phyloP scores from a whole-genome alignment of 2,797 vertebrate species.

The Platalea minor region DNA sequence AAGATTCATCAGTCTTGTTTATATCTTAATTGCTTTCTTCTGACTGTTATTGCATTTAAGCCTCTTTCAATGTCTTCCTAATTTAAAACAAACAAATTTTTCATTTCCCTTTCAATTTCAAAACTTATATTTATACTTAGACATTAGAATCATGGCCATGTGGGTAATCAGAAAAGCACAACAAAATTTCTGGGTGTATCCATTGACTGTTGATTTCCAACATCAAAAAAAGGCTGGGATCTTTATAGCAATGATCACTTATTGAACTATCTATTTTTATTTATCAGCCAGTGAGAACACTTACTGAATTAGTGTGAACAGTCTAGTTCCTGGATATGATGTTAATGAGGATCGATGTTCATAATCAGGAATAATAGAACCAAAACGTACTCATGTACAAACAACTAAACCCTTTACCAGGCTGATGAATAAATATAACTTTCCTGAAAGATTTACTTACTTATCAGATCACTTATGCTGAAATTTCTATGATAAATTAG shows the following conservation, averaged over 20 bases:
- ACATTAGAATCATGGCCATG: not conserved
- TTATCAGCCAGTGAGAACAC: not conserved
- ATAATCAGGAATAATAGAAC: not conserved
- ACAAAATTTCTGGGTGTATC: not conserved
- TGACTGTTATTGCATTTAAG: not conserved
- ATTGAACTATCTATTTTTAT: not conserved
- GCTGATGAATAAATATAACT: conserved; percentile 2
- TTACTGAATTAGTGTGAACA: not conserved
- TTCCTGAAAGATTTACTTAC: conserved; percentile 33
- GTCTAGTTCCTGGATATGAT: not conserved
- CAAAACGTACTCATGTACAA: not conserved
- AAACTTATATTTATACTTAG: not conserved
- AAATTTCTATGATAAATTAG: not conserved
- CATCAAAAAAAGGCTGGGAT: not conserved
- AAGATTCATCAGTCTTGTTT: not conserved
- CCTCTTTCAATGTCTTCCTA: not conserved
- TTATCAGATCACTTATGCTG: not conserved
- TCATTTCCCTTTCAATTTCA: not conserved
- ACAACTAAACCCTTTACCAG: not conserved
- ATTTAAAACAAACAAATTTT: not conserved
- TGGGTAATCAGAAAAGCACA: not conserved
- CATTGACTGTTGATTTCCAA: not conserved
- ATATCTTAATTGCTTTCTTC: not conserved
- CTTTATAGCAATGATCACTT: not conserved
- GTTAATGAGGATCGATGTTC: not conserved